Evolutionary conservation across 2,113 vertebrate species (phyloP).

Genomic region (Pitta sordida): DNA sequence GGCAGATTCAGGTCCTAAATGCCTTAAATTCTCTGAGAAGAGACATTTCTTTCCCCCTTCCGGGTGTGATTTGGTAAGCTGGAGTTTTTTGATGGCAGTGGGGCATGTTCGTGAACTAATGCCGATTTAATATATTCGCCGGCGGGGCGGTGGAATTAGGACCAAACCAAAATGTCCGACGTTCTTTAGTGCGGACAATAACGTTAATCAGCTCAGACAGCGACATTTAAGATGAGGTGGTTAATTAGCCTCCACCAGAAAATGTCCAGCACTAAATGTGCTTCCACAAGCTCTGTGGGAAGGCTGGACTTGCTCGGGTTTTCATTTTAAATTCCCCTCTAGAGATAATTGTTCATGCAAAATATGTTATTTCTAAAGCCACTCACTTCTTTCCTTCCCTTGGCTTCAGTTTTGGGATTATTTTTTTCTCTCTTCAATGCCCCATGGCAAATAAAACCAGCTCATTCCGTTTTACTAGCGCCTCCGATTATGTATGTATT

Average conservation of each 20-base stretch:
- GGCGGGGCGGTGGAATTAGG: no score
- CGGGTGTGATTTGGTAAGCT: neutral
- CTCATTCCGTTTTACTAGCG: neutral
- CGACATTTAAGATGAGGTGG: neutral
- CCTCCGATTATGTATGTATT: neutral
- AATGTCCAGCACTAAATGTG: neutral
- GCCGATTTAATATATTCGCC: neutral
- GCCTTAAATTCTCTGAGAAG: neutral
- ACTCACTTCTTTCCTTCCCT: neutral
- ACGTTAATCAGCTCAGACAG: neutral
- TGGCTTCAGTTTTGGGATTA: neutral
- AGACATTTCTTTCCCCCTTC: neutral
- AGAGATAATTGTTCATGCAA: neutral
- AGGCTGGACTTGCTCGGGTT: neutral
- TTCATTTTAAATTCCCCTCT: neutral
- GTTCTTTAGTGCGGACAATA: neutral
- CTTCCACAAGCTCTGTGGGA: neutral
- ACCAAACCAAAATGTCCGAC: slow-evolving; percentile 2
- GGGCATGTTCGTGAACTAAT: neutral
- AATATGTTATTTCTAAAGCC: neutral
- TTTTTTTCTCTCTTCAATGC: neutral
- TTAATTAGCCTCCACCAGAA: neutral
- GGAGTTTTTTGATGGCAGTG: neutral
- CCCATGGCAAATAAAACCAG: neutral
- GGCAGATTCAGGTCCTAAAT: neutral